Evolutionary conservation across 2,888 invertebrate genomes (phyloP), one percentile per base, ranked within the genome.

Genomic region (Polyommatus icarus): DNA sequence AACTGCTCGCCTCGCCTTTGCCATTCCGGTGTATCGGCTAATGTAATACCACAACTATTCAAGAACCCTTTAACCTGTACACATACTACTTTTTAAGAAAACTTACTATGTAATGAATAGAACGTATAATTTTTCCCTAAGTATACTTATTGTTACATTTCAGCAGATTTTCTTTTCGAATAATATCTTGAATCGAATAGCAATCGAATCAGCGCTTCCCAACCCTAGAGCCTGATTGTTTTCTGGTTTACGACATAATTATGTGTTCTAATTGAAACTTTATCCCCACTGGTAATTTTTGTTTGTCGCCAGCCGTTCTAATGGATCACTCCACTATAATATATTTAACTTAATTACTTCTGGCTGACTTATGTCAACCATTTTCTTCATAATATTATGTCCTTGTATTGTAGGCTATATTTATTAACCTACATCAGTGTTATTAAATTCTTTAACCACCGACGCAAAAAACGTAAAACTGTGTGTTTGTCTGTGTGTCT

Each of bases 251-350:
- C 80, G 79, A 78, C 71, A 77, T 78, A 80, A 81, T 81, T 78
- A 78, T 80, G 77, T 82, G 80, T 81, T 79, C 79, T 81, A 80
- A 83, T 82, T 83, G 81, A 81, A 83, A 83, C 81, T 83, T 82
- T 80, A 81, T 81, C 80, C 76, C 75, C 76, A 80, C 79, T 79
- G 78, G 67, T 79, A 78, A 80, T 80, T 80, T 78, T 78, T 79
- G 76, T 79, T 80, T 75, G 78, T 79, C 80, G 78, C 78, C 76
- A 20, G 20, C 59, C 24, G 72, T 46, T n/a, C 46, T 73, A 73
- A 73, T 73, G 73, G 73, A 73, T 46, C 46, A 46, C 46, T 73
- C 73, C 12, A n/a, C n/a, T n/a, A 40, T 72, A 72, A 72, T 46
- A 73, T 46, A 73, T 73, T 73, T 72, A 46, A 73, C 46, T 73